Evolutionary conservation across 2,113 vertebrate species (phyloP), one percentile per base, ranked within the genome.

Genomic region (Lamprologus speciosus): DNA sequence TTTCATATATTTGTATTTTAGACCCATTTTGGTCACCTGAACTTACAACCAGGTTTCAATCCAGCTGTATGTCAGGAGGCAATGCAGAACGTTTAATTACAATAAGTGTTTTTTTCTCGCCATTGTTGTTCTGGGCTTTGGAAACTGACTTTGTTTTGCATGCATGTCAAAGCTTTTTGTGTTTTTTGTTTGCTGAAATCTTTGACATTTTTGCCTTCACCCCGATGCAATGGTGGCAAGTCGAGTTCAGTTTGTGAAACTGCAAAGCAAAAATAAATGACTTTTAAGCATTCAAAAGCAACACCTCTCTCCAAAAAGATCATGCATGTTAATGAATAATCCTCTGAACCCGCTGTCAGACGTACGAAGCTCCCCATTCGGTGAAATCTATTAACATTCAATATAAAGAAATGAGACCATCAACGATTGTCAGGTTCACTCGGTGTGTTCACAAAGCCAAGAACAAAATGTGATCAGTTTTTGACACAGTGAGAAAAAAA

Each of bases 191-290:
- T 68, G 60, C 7, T 21, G 33, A 68, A 68, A 5, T 68, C 63
- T 42, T 70, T 42, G 19, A 16, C 21, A 70, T 23, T 70, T 70
- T 16, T 42, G 13, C 65, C 0, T 70, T 70, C n/a, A 23, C n/a
- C 65, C 2, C 3, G 2, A 23, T 0, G 12, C n/a, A 42, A 0
- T 42, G 37, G n/a, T 23, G 65, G 37, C 0, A 0, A 70, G 0
- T 37, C 2, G 5, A 70, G 65, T 23, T 70, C 35, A 0, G 3
- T 4, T 75, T 75, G 42, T 75, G 42, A 19, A 75, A 11, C 42
- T 75, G 3, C 26, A 13, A 0, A 75, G 70, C 42, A 50, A 11
- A 50, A 50, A 50, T 19, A 75, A 75, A 31, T 19, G 42, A 75
- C 16, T 1, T 75, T 75, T 0, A 47, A 31, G 3, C 14, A 50